Evolutionary conservation across 2,113 vertebrate genomes (phyloP).

Genomic region (Protobothrops flavoviridis): DNA sequence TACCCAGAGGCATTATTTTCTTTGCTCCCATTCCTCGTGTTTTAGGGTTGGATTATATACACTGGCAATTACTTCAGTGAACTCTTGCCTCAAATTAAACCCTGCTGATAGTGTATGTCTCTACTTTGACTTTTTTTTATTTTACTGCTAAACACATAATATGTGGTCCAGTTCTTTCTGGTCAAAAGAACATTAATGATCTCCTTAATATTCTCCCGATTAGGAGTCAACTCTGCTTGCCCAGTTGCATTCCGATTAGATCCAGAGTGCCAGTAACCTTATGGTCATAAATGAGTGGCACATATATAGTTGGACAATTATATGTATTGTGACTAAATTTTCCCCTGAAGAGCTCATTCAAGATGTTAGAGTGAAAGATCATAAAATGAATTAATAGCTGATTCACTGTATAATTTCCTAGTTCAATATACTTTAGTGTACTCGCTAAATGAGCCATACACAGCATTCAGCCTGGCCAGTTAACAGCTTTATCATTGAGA

Average conservation of each 20-base stretch:
- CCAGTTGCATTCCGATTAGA: slow-evolving; percentile 47
- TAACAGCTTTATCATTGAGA: slow-evolving; percentile 86
- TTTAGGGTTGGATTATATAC: not conserved
- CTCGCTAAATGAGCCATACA: slow-evolving; percentile 84
- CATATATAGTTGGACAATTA: slow-evolving; percentile 77
- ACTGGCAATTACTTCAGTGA: not conserved
- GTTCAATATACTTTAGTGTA: slow-evolving; percentile 88
- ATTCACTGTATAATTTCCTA: slow-evolving; percentile 88
- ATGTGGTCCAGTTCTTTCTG: not conserved
- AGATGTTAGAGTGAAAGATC: slow-evolving; percentile 82
- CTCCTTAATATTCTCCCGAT: not conserved
- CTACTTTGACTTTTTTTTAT: not conserved
- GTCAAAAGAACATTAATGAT: slow-evolving; percentile 14
- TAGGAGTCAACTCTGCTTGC: slow-evolving; percentile 49
- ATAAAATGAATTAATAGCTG: slow-evolving; percentile 88
- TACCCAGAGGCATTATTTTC: not conserved
- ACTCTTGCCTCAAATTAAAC: not conserved
- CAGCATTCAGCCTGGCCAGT: slow-evolving; percentile 79
- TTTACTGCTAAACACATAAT: not conserved
- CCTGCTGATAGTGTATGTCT: not conserved
- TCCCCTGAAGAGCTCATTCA: slow-evolving; percentile 82
- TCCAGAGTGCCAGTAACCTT: slow-evolving; percentile 45
- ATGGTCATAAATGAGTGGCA: slow-evolving; percentile 57
- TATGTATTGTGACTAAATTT: slow-evolving; percentile 82
- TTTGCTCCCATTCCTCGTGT: not conserved